Conservation (phyloP, 2,888 invertebrate species). For the Nemapogon koenigi region DNA sequence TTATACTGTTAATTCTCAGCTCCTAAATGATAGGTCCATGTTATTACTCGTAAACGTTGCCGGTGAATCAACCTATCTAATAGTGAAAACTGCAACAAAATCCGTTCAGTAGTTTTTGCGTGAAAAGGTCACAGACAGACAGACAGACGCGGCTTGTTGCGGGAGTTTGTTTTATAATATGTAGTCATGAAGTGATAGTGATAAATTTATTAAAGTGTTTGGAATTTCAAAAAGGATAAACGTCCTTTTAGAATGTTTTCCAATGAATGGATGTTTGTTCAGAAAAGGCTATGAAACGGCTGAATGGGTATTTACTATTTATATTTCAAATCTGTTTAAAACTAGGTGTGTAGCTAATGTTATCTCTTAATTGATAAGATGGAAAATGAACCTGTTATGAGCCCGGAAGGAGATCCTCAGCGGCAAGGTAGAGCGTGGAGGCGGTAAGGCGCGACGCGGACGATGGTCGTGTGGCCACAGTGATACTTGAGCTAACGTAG, state of each 20-base stretch:
- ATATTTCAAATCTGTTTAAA: neutral
- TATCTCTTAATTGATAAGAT: too few relatives aligned
- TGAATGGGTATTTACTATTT: neutral
- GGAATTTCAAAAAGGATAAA: neutral
- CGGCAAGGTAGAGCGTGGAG: constrained; percentile 30
- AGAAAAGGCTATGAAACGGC: neutral
- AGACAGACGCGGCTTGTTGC: too few relatives aligned
- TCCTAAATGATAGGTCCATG: too few relatives aligned
- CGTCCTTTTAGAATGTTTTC: neutral
- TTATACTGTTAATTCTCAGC: too few relatives aligned
- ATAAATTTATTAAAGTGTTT: neutral
- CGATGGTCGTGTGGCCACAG: too few relatives aligned
- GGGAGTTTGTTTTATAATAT: too few relatives aligned
- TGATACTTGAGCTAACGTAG: constrained; percentile 72
- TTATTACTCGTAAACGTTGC: neutral
- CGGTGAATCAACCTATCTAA: too few relatives aligned
- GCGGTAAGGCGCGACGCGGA: constrained; percentile 30
- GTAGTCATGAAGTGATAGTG: neutral
- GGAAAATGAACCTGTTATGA: constrained; percentile 68
- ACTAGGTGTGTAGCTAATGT: too few relatives aligned
- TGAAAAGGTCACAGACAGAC: too few relatives aligned
- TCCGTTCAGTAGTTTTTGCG: too few relatives aligned
- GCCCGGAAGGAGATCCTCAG: constrained; percentile 68
- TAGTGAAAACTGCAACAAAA: too few relatives aligned
- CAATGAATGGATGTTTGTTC: neutral